Evolutionary conservation across 2,797 vertebrate genomes (phyloP).

Genomic region (Intellagama lesueurii): DNA sequence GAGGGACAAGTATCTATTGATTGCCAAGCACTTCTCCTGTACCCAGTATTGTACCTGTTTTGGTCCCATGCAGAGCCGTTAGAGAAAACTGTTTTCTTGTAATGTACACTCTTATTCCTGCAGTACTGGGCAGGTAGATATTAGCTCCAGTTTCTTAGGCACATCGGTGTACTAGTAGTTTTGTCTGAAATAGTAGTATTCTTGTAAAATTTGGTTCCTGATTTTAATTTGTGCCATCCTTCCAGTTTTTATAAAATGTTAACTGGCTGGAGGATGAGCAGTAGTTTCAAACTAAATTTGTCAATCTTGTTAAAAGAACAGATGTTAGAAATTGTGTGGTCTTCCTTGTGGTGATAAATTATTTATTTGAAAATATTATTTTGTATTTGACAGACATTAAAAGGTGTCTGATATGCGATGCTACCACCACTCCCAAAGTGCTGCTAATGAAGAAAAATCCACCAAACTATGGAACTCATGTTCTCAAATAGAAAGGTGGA

Average conservation of each 20-base stretch:
- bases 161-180: background rate
- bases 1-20: background rate
- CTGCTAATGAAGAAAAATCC: background rate
- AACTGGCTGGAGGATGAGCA: background rate
- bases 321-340: background rate
- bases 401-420: background rate
- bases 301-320: background rate
- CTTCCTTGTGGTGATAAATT: background rate
- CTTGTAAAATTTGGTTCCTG: background rate
- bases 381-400: background rate
- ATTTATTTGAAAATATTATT: background rate
- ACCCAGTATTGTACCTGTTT: background rate
- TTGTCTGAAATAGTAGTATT: background rate
- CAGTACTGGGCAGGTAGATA: background rate
- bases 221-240: too few species aligned
- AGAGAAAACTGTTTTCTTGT: background rate
- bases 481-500: too few species aligned
- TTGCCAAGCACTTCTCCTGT: background rate
- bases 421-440: background rate
- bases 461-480: background rate
- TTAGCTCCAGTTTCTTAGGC: background rate
- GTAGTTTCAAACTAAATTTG: background rate
- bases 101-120: background rate
- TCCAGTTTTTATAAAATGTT: background rate
- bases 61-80: background rate